Evolutionary conservation across 2,797 vertebrate genomes (phyloP), one percentile per base, ranked within the genome.

Genomic region (Parambassis ranga): DNA sequence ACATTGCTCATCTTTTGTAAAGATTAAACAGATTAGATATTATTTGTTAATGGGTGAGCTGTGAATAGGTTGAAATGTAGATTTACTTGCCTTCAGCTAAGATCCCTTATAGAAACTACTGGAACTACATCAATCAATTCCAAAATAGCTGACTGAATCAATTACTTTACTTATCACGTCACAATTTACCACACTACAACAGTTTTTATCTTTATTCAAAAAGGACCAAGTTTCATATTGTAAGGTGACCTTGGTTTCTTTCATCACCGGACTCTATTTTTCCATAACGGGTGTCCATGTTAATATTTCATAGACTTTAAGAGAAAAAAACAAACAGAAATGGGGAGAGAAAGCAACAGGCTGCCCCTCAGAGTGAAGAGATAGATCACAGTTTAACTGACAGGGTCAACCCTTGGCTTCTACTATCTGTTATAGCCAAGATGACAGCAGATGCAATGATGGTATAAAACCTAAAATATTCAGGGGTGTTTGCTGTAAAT

Each of bases 331-430:
- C 3, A 23, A 35, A 56, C 15, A 41, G 22, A 74, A 70, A 57
- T 52, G 44, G 64, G 77, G 44, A 48, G 49, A 16, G 60, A 57
- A 76, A 16, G 60, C 57, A 76, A 53, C 60, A 58, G 38, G 30
- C 31, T 41, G 58, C 66, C 38, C 13, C 44, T 58, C 10, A 13
- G 38, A 59, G 52, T 5, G 22, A 51, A 59, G 32, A 64, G 53
- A 79, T 73, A 60, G 81, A 84, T 87, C 75, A 81, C 70, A 79
- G 69, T 81, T 83, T 78, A 86, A 84, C 73, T 7, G 27, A 56
- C 35, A 42, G 16, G 36, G 52, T 67, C 10, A 47, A 74, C 20
- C 47, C 23, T 39, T 3, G 10, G 42, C 59, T 43, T 75, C 43
- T 39, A 41, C 13, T 37, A 59, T 36, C 24, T 59, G 26, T 52